These are phyloP conservation scores for Steatornis caripensis DNA, from an alignment of 2,113 vertebrate species.

Conservation along the genomic window DNA sequence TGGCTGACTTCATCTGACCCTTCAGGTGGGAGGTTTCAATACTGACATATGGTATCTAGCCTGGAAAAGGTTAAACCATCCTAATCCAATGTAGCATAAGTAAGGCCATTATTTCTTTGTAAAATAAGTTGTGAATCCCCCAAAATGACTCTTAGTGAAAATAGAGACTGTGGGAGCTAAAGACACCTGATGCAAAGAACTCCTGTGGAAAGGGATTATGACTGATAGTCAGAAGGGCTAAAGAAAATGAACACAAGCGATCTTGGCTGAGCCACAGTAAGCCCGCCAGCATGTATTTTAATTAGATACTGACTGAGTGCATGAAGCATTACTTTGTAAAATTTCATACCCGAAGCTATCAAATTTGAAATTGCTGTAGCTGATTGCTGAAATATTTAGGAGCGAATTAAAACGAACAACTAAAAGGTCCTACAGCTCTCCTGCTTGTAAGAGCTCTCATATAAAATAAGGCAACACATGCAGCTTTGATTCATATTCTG, in stretches of 20 bases:
- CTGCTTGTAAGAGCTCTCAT: neutral
- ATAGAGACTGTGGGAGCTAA: neutral
- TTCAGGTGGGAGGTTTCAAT: neutral
- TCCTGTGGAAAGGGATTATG: neutral
- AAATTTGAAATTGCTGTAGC: neutral
- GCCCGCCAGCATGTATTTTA: neutral
- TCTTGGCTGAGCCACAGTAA: neutral
- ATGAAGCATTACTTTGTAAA: neutral
- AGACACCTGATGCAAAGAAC: neutral
- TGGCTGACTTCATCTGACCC: neutral
- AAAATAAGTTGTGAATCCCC: neutral
- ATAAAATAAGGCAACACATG: neutral
- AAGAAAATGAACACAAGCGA: neutral
- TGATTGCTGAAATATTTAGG: constrained; percentile 4
- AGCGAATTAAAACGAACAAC: neutral
- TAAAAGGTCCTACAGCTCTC: neutral
- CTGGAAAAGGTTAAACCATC: neutral
- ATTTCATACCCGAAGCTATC: neutral
- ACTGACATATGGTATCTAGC: neutral
- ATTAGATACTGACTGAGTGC: neutral
- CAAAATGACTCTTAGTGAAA: neutral
- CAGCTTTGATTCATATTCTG: neutral
- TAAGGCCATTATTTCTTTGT: neutral
- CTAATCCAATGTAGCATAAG: neutral
- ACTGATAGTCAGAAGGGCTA: neutral